phyloP scores from a whole-genome alignment of 1,140 invertebrate species.

The Rhyzopertha dominica region DNA sequence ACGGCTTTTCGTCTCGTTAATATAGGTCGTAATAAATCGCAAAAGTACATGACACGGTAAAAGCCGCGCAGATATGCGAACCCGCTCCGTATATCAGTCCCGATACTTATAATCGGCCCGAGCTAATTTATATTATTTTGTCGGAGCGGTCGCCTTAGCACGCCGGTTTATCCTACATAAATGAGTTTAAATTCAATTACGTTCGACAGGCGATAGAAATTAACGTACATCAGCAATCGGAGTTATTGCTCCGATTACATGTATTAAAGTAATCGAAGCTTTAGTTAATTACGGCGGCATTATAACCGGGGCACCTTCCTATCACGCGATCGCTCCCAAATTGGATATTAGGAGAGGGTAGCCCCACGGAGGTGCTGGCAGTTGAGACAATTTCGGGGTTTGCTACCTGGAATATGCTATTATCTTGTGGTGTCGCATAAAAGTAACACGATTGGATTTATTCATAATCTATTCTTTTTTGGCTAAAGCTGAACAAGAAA shows the following conservation, averaged over 20 bases:
- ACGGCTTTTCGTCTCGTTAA: constrained; percentile 21
- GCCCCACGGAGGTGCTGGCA: too few relatives aligned
- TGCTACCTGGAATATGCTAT: too few relatives aligned
- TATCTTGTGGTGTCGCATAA: too few relatives aligned
- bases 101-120: constrained; percentile 30
- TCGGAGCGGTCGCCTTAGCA: constrained; percentile 5
- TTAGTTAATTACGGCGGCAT: too few relatives aligned
- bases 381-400: too few relatives aligned
- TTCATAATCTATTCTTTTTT: too few relatives aligned
- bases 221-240: constrained; percentile 27
- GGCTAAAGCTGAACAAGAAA: too few relatives aligned
- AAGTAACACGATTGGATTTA: too few relatives aligned
- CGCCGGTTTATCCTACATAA: constrained; percentile 26
- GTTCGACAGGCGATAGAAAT: constrained; percentile 28
- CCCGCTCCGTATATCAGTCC: constrained; percentile 20
- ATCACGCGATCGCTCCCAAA: too few relatives aligned
- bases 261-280: too few relatives aligned
- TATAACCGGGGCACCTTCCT: too few relatives aligned
- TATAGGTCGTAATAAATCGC: constrained; percentile 30
- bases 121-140: constrained; percentile 33
- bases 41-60: constrained; percentile 31
- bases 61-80: constrained; percentile 21
- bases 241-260: constrained; percentile 29
- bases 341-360: too few relatives aligned
- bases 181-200: constrained; percentile 31